Evolutionary conservation across 2,113 vertebrate genomes (phyloP).

Genomic region (Larimichthys polyactis): DNA sequence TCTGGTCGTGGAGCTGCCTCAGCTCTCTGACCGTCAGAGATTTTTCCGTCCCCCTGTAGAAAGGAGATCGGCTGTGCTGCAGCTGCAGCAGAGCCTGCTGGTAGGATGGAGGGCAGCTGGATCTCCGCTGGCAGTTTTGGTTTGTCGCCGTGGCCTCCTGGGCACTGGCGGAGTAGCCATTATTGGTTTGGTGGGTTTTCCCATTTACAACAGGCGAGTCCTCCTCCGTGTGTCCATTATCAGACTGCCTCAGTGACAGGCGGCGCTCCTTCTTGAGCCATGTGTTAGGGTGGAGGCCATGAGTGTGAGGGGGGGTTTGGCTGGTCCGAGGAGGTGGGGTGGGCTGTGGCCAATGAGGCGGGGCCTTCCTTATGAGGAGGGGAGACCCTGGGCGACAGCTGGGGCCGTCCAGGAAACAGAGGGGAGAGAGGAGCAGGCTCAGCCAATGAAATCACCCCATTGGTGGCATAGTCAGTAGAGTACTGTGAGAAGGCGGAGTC

Average conservation of each 20-base stretch:
- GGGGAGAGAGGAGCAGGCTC: constrained; percentile 57
- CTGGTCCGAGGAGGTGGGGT: constrained; percentile 65
- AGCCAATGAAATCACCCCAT: constrained; percentile 69
- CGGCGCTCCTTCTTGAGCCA: constrained; percentile 86
- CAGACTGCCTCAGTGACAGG: constrained; percentile 82
- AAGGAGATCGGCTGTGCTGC: constrained; percentile 69
- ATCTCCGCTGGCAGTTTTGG: constrained; percentile 33
- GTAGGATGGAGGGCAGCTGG: constrained; percentile 73
- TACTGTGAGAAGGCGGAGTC: constrained; percentile 94
- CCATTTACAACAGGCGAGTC: constrained; percentile 54
- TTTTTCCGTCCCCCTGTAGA: constrained; percentile 68
- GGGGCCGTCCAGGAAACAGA: constrained; percentile 36
- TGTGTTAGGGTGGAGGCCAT: constrained; percentile 84
- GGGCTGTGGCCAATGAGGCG: constrained; percentile 58
- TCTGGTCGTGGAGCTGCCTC: constrained; percentile 64
- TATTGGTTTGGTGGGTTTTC: constrained; percentile 21
- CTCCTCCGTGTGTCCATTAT: constrained; percentile 59
- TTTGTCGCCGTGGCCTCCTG: not conserved
- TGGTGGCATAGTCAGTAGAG: constrained; percentile 88
- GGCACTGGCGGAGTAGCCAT: not conserved
- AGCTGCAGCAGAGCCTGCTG: constrained; percentile 76
- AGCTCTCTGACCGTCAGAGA: constrained; percentile 68
- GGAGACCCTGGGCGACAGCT: constrained; percentile 60
- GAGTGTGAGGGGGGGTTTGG: constrained; percentile 68
- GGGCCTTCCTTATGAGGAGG: constrained; percentile 63